phyloP scores from a whole-genome alignment of 2,113 vertebrate species.

The Agelaius phoeniceus region DNA sequence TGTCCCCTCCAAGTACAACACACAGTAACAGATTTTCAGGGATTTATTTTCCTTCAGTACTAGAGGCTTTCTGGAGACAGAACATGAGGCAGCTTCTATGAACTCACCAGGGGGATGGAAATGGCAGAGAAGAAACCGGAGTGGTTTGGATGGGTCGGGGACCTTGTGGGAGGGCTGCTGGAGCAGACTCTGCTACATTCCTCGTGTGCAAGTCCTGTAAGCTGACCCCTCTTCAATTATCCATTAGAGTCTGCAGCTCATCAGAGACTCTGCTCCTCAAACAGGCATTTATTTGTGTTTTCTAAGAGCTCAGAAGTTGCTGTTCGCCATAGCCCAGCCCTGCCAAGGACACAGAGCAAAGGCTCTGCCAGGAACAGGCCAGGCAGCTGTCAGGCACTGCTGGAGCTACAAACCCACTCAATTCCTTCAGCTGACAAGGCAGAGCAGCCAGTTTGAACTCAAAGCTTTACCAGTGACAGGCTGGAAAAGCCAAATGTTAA shows the following conservation, averaged over 20 bases:
- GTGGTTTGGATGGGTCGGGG: neutral
- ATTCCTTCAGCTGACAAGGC: neutral
- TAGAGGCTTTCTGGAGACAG: neutral
- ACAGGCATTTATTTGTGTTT: neutral
- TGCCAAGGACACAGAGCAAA: neutral
- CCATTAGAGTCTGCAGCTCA: slow-evolving; percentile 42
- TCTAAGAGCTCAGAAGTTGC: slow-evolving; percentile 19
- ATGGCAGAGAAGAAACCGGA: neutral
- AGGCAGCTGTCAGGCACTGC: slow-evolving; percentile 1
- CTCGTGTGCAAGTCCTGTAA: slow-evolving; percentile 38
- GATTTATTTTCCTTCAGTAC: neutral
- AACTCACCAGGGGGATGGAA: neutral
- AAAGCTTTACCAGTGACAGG: neutral
- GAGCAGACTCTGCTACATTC: slow-evolving; percentile 20
- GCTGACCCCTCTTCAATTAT: slow-evolving; percentile 66
- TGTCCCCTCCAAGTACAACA: neutral
- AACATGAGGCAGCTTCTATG: neutral
- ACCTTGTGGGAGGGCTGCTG: neutral
- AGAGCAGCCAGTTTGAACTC: neutral
- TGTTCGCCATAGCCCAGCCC: neutral
- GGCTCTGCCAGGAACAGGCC: neutral
- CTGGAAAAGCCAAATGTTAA: neutral
- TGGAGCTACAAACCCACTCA: neutral
- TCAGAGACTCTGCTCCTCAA: slow-evolving; percentile 24
- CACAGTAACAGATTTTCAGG: neutral